phyloP scores from a whole-genome alignment of 2,113 vertebrate genomes.

The Phasianus colchicus region DNA sequence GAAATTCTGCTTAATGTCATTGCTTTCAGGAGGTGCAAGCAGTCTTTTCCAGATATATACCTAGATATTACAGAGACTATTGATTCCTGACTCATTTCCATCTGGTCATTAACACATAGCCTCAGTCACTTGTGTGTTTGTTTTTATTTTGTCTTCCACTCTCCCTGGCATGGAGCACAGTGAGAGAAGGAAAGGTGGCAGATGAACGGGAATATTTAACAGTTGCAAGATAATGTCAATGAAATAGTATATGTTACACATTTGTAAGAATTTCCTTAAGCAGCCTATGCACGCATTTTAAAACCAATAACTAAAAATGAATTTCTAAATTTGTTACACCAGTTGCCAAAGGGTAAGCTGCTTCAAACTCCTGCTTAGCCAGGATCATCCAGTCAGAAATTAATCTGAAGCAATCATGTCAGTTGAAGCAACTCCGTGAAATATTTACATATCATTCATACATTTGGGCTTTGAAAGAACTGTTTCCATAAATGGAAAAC shows the following conservation, averaged over 20 bases:
- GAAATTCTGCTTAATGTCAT: constrained; percentile 47
- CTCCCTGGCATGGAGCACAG: not conserved
- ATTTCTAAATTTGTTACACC: not conserved
- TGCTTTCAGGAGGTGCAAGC: constrained; percentile 42
- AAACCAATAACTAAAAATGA: constrained; percentile 1
- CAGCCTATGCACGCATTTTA: constrained; percentile 45
- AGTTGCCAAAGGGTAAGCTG: not conserved
- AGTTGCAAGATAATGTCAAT: constrained; percentile 38
- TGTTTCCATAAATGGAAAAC: not conserved
- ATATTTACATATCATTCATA: not conserved
- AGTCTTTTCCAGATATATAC: constrained; percentile 47
- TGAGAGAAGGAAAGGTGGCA: not conserved
- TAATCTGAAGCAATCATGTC: not conserved
- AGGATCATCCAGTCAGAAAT: not conserved
- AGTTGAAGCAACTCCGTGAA: not conserved
- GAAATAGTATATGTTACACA: constrained; percentile 33
- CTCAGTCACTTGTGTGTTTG: not conserved
- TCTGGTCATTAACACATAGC: constrained; percentile 30
- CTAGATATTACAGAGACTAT: constrained; percentile 15
- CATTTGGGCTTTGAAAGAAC: not conserved
- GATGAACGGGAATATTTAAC: not conserved
- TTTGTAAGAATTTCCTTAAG: constrained; percentile 1
- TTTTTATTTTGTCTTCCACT: not conserved
- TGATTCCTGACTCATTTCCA: constrained; percentile 33
- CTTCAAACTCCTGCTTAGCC: not conserved